Conservation (phyloP, 2,797 vertebrate species). For the Oceanodroma leucorhoa region DNA sequence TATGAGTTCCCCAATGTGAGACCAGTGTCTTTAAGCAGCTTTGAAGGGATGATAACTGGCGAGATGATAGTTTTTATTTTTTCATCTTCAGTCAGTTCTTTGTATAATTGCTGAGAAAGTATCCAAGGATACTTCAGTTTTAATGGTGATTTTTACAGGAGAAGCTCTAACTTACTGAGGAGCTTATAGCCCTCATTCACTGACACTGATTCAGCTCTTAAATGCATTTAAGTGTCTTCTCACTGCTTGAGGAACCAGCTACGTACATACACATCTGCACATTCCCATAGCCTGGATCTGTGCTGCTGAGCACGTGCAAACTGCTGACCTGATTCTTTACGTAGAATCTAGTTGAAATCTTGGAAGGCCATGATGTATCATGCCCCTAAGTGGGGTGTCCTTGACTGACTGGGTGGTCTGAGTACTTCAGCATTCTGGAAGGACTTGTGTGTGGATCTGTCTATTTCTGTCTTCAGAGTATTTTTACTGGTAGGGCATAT, state of each 20-base stretch:
- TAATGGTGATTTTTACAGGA: not conserved
- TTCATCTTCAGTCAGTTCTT: not conserved
- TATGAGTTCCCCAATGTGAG: not conserved
- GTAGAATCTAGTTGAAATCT: not conserved
- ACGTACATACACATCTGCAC: not conserved
- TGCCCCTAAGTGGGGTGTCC: not conserved
- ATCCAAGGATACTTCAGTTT: not conserved
- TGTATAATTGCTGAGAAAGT: not conserved
- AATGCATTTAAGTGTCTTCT: not conserved
- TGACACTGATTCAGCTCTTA: not conserved
- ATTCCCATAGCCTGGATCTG: not conserved
- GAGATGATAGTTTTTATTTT: not conserved
- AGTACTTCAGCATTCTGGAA: not conserved
- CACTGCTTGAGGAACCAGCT: not conserved
- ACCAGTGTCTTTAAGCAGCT: not conserved
- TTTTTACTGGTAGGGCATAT: not conserved
- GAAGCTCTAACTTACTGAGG: not conserved
- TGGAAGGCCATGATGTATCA: not conserved
- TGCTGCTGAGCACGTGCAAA: not conserved
- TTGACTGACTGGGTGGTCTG: not conserved
- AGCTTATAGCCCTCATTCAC: not conserved
- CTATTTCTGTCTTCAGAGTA: not conserved
- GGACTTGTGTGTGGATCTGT: not conserved
- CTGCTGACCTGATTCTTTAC: not conserved
- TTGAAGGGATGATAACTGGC: not conserved